Conservation (phyloP, 1,140 invertebrate species). For the Adoxophyes honmai region DNA sequence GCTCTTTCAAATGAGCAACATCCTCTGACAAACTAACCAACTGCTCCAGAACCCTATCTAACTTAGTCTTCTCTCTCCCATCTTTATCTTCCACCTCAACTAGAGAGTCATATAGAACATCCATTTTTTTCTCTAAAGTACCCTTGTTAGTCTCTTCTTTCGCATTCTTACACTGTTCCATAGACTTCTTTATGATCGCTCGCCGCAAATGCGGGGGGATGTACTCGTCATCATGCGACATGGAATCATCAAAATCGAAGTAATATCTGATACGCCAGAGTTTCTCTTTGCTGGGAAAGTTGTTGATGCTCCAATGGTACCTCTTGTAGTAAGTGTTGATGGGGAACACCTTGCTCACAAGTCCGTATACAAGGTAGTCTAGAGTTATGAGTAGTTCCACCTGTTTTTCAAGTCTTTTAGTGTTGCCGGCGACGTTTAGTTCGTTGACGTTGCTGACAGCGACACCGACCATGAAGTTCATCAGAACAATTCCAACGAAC, state of each 20-base stretch:
- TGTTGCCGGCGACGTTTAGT: conserved; percentile 58
- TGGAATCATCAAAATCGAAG: conserved; percentile 1
- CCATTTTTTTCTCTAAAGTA: background rate
- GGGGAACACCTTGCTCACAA: conserved; percentile 15
- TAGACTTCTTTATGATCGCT: conserved; percentile 18
- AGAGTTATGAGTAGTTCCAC: conserved; percentile 33
- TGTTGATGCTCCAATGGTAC: conserved; percentile 8
- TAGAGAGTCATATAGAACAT: conserved; percentile 12
- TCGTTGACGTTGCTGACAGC: conserved; percentile 77
- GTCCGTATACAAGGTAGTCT: conserved; percentile 22
- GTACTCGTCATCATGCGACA: background rate
- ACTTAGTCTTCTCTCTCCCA: background rate
- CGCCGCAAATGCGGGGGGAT: conserved; percentile 9
- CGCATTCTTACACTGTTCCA: conserved; percentile 2
- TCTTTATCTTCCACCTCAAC: conserved; percentile 3
- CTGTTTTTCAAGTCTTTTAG: conserved; percentile 33
- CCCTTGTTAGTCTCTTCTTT: background rate
- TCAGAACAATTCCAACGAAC: conserved; percentile 75
- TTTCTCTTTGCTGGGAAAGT: conserved; percentile 6
- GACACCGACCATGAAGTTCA: conserved; percentile 76
- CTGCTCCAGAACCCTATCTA: background rate
- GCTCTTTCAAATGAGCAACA: background rate
- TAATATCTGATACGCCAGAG: conserved; percentile 13
- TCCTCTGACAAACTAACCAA: background rate
- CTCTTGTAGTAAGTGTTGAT: conserved; percentile 12